Conservation (phyloP, 2,888 invertebrate genomes). For the Drosophila paracracens region DNA sequence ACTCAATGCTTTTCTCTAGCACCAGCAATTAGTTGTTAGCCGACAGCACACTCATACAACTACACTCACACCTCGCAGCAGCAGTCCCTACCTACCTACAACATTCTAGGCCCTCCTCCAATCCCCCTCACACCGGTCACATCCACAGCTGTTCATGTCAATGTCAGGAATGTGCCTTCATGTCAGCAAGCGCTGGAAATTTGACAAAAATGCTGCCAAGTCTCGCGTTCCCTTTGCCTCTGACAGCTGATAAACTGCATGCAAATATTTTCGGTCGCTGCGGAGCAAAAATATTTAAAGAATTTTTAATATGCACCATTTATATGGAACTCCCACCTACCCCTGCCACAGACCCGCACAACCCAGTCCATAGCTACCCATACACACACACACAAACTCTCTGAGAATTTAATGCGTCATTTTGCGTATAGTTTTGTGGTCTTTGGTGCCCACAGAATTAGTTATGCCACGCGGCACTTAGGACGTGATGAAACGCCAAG, state of each 20-base stretch:
- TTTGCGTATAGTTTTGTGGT: slow-evolving; percentile 41
- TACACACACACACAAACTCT: not conserved
- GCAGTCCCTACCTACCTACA: not conserved
- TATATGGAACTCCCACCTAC: slow-evolving; percentile 43
- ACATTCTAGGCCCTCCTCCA: not conserved
- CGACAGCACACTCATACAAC: slow-evolving; percentile 25
- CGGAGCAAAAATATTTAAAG: slow-evolving; percentile 66
- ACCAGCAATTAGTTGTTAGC: slow-evolving; percentile 71
- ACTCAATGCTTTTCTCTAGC: slow-evolving; percentile 65
- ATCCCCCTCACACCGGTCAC: not conserved
- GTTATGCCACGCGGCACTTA: slow-evolving; percentile 43
- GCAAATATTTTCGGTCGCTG: slow-evolving; percentile 70
- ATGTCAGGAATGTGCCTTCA: slow-evolving; percentile 67
- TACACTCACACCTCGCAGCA: slow-evolving; percentile 5
- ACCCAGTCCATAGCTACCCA: not conserved
- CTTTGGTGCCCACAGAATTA: slow-evolving; percentile 37
- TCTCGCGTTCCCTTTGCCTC: slow-evolving; percentile 29
- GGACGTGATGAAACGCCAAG: slow-evolving; percentile 25
- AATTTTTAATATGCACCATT: slow-evolving; percentile 81
- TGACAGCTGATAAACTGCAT: slow-evolving; percentile 68
- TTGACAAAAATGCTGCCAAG: slow-evolving; percentile 75
- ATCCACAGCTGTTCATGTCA: slow-evolving; percentile 28
- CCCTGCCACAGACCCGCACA: not conserved
- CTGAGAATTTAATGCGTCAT: slow-evolving; percentile 50
- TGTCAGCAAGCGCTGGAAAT: slow-evolving; percentile 70